Evolutionary conservation across 1,140 invertebrate genomes (phyloP), one percentile per base, ranked within the genome.

Genomic region (Ectropis grisescens): DNA sequence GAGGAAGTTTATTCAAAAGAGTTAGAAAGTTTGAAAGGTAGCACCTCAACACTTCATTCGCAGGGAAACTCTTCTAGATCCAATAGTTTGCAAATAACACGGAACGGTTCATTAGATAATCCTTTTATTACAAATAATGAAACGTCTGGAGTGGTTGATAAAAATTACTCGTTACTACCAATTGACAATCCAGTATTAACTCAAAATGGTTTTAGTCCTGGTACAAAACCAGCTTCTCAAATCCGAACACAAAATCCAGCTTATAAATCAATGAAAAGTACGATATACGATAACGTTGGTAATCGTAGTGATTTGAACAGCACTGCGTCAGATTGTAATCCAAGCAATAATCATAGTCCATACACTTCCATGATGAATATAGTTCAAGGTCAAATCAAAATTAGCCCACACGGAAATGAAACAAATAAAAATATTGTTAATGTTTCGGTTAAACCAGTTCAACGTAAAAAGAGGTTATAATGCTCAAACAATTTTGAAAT

Each of bases 231-330:
- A 32, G 23, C 10, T n/a, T 35, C 3, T 8, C 16, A 19, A 19
- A 7, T n/a, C 24, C 24, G 51, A 35, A 22, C 24, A 8, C 13
- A 8, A 25, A 32, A 28, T 14, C 49, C 52, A 42, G 44, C 67
- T 9, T 82, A 79, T 33, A 43, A 62, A 19, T 78, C 82, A 3
- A 75, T 85, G 82, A 86, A 87, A 75, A 81, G 82, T 49, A 82
- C 84, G 6, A 68, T 84, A 5, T 86, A 87, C 37, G 84, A 86
- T 52, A 69, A 47, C 14, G 54, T 69, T 7, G 53, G 46, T 33
- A 38, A 29, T 33, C 52, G 69, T 3, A 64, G 33, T 39, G 70
- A 74, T 24, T 33, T 15, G 13, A 44, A 45, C 35, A n/a, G n/a
- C n/a, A 43, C 47, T 32, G 47, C 50, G 35, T 13, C 33, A 30